phyloP scores from a whole-genome alignment of 2,888 invertebrate species.

The Portevinia maculata region DNA sequence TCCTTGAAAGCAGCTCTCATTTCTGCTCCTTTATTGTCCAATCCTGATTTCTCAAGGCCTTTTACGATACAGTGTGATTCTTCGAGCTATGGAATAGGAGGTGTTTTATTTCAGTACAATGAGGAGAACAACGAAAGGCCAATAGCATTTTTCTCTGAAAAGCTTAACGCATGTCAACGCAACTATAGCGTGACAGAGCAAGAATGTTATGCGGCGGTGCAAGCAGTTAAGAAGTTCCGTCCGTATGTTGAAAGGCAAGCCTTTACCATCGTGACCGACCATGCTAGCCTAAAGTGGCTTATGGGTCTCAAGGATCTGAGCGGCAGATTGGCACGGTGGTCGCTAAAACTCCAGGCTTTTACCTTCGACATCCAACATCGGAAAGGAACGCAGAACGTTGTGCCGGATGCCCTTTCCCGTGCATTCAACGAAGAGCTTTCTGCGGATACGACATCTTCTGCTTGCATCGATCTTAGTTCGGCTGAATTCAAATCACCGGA shows the following conservation, averaged over 20 bases:
- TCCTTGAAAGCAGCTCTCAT: conserved; percentile 28
- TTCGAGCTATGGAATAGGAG: too few species aligned
- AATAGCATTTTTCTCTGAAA: conserved; percentile 14
- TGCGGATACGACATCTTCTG: conserved; percentile 21
- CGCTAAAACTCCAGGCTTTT: conserved; percentile 66
- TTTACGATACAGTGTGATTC: conserved; percentile 56
- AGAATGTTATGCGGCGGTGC: conserved; percentile 3
- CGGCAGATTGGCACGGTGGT: conserved; percentile 76
- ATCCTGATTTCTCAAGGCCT: conserved; percentile 43
- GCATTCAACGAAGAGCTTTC: conserved; percentile 4
- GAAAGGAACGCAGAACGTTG: conserved; percentile 74
- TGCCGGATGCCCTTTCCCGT: conserved; percentile 65
- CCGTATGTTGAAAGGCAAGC: conserved; percentile 54
- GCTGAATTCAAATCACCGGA: neutral
- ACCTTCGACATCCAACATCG: conserved; percentile 74
- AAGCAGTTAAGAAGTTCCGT: conserved; percentile 8
- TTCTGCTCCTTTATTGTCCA: conserved; percentile 28
- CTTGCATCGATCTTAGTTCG: conserved; percentile 33
- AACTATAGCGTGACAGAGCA: conserved; percentile 9
- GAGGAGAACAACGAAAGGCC: too few species aligned
- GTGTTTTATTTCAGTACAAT: too few species aligned
- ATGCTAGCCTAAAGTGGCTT: conserved; percentile 75
- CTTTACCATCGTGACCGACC: conserved; percentile 75
- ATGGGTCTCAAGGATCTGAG: conserved; percentile 74
- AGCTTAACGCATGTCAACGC: neutral